Base-by-base conservation (phyloP, 2,888 invertebrate species). In the Eristalis arbustorum region DNA sequence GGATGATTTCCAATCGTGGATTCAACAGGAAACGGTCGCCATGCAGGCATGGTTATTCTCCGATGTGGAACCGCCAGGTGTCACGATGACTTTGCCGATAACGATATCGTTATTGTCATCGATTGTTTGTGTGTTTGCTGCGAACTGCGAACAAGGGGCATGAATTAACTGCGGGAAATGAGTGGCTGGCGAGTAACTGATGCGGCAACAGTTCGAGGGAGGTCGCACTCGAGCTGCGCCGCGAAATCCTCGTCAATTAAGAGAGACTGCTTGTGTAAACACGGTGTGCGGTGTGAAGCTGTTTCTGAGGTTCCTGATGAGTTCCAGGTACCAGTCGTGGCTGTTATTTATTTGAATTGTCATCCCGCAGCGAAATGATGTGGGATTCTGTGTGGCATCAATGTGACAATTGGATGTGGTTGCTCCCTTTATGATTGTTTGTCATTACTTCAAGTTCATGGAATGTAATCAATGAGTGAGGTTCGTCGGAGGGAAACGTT, bases 11-110 rank as follows among this genome's bases (percentile, higher is more conserved):
- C 81, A 69, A 73, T 81, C 31, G 77, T 77, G 73, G 77, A 81
- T 81, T 69, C 61, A 77, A 81, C 64, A 81, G 84, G 84, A 85
- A 84, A 80, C 63, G 23, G 67, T 61, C 71, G 11, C 69, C 75
- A 72, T 71, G 75, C 81, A 75, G 81, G 76, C 37, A 76, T 85
- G 73, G 73, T 64, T 77, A 63, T 77, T 61, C 81, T 64, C 56
- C 69, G 84, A 77, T 77, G 84, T 85, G 84, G 84, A 85, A 85
- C 56, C 61, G 76, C 34, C 56, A 37, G 14, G 18, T 80, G 68
- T 63, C 73, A 77, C 73, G 84, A 76, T 72, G 84, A 77, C 69
- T 85, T 81, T 81, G 76, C 63, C 73, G 81, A 77, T 80, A 80
- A 25, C 66, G 34, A 42, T 64, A 63, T 77, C 69, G 49, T 31